phyloP scores from a whole-genome alignment of 2,888 invertebrate genomes.

The Cataglyphis albicans region DNA sequence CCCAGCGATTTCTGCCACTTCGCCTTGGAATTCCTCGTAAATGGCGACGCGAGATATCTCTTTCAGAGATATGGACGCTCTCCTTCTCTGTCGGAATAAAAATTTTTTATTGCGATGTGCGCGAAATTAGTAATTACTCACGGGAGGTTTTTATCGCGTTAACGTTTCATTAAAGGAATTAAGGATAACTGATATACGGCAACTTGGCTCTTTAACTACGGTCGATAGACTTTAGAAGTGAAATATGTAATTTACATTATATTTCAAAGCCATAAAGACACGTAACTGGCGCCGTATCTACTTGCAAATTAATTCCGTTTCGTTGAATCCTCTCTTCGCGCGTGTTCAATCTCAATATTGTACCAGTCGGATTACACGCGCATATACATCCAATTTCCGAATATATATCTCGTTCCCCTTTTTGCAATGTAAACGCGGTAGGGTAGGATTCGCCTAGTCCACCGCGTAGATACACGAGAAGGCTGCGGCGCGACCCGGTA shows the following conservation, averaged over 20 bases:
- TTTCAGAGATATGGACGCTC: background rate
- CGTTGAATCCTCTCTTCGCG: background rate
- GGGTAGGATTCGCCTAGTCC: constrained; percentile 7
- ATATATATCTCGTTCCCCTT: background rate
- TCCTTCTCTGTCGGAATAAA: background rate
- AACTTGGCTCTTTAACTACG: background rate
- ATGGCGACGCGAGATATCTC: background rate
- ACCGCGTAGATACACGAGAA: constrained; percentile 28
- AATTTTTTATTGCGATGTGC: background rate
- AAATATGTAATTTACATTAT: background rate
- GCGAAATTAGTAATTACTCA: background rate
- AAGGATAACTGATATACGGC: background rate
- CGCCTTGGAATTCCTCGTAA: constrained; percentile 8
- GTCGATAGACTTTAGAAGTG: background rate
- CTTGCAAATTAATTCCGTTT: constrained; percentile 19
- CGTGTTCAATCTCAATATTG: background rate
- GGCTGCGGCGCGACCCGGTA: constrained; percentile 5
- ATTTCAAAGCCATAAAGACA: background rate
- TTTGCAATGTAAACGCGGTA: background rate
- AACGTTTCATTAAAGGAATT: background rate
- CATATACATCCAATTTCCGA: background rate
- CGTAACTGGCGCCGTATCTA: background rate
- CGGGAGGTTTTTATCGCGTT: background rate
- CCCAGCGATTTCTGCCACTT: constrained; percentile 25
- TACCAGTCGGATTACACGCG: background rate